These are phyloP conservation scores for Cettia cetti DNA, from an alignment of 2,113 vertebrate species.

Conservation along the genomic window DNA sequence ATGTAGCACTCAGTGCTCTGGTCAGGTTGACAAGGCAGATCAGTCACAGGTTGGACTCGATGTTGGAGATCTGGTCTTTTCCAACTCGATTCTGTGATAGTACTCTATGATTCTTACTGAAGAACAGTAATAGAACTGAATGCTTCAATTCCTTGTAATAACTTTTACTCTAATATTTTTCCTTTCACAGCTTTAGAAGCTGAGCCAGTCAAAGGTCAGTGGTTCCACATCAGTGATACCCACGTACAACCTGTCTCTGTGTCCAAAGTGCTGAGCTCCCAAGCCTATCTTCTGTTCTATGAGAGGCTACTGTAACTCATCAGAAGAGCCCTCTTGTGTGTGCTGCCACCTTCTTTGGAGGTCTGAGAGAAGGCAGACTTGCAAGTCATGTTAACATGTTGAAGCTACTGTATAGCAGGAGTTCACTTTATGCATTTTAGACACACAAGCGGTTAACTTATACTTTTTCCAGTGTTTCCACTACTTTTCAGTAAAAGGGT, in stretches of 20 bases:
- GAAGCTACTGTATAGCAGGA: background rate
- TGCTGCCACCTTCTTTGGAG: background rate
- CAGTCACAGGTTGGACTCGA: background rate
- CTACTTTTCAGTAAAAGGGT: slow-evolving; percentile 16
- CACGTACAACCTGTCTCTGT: slow-evolving; percentile 84
- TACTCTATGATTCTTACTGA: background rate
- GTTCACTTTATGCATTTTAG: background rate
- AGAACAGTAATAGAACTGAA: background rate
- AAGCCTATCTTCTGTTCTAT: slow-evolving; percentile 98
- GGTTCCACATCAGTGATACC: slow-evolving; percentile 94
- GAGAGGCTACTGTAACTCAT: slow-evolving; percentile 79
- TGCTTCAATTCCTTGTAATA: background rate
- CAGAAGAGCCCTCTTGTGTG: background rate
- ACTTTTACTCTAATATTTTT: background rate
- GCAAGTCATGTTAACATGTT: background rate
- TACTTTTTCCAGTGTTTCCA: slow-evolving; percentile 30
- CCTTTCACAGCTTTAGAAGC: slow-evolving; percentile 61
- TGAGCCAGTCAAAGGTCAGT: slow-evolving; percentile 79
- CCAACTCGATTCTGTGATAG: background rate
- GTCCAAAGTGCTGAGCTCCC: slow-evolving; percentile 84
- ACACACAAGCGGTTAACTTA: background rate
- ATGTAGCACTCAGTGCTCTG: background rate
- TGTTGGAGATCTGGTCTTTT: background rate
- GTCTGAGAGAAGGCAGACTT: background rate
- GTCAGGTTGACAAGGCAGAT: background rate